Conservation (phyloP, 2,113 vertebrate species). For the Odontophorus gujanensis region DNA sequence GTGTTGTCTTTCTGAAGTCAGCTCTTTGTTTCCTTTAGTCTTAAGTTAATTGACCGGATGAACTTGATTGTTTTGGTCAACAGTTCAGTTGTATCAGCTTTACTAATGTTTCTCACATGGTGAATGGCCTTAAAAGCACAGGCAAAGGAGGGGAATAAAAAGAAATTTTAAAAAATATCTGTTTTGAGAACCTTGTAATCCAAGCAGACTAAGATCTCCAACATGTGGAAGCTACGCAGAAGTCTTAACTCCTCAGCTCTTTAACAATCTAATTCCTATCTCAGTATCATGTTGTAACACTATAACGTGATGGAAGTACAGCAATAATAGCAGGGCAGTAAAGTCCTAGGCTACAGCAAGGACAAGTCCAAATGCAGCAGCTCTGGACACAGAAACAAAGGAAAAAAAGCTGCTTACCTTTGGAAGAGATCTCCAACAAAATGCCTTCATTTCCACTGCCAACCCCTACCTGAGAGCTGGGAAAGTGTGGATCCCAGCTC, state of each 20-base stretch:
- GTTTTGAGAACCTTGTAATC: background rate
- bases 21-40: background rate
- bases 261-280: background rate
- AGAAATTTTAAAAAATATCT: background rate
- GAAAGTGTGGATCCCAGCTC: no score
- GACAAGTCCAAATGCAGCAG: no score
- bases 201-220: background rate
- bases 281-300: background rate
- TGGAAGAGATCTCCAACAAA: no score
- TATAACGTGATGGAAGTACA: no score
- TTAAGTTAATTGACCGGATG: background rate
- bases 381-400: no score
- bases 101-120: background rate
- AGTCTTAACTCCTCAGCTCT: background rate
- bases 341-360: no score
- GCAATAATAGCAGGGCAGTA: no score
- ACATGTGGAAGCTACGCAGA: background rate
- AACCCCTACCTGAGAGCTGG: no score
- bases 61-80: background rate
- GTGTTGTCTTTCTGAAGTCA: background rate
- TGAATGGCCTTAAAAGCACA: background rate
- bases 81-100: background rate
- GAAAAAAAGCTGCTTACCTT: no score
- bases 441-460: no score
- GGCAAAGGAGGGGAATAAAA: background rate